Evolutionary conservation across 2,797 vertebrate species (phyloP).

Genomic region (Oceanodroma leucorhoa): DNA sequence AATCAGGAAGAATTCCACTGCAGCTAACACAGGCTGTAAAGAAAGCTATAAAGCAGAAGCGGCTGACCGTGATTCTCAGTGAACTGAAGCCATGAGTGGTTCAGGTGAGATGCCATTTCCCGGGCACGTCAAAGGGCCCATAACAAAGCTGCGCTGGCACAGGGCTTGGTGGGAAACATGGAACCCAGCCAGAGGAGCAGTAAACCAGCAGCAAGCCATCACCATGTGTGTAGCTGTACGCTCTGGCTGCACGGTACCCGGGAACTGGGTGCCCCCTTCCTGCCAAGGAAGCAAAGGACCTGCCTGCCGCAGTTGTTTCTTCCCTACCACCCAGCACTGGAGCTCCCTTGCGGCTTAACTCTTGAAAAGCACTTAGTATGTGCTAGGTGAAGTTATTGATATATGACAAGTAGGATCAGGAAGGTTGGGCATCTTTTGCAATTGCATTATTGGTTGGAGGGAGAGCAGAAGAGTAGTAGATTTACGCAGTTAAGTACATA

Average conservation of each 20-base stretch:
- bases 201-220: background rate
- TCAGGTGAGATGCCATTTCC: slow-evolving; percentile 30
- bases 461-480: background rate
- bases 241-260: background rate
- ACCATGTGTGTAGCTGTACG: fast-evolving
- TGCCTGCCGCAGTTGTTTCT: background rate
- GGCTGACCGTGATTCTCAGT: background rate
- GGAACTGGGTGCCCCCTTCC: background rate
- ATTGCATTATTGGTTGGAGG: background rate
- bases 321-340: background rate
- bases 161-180: background rate
- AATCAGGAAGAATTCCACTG: slow-evolving; percentile 55
- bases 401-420: background rate
- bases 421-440: background rate
- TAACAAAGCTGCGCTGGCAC: background rate
- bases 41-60: slow-evolving; percentile 21
- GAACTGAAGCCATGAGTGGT: background rate
- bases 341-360: fast-evolving
- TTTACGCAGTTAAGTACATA: background rate
- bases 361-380: fast-evolving
- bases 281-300: background rate
- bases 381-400: background rate
- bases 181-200: background rate
- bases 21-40: slow-evolving; percentile 25
- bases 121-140: background rate